Evolutionary conservation across 2,888 invertebrate species (phyloP), one percentile per base, ranked within the genome.

Genomic region (Periphyllus acericola): DNA sequence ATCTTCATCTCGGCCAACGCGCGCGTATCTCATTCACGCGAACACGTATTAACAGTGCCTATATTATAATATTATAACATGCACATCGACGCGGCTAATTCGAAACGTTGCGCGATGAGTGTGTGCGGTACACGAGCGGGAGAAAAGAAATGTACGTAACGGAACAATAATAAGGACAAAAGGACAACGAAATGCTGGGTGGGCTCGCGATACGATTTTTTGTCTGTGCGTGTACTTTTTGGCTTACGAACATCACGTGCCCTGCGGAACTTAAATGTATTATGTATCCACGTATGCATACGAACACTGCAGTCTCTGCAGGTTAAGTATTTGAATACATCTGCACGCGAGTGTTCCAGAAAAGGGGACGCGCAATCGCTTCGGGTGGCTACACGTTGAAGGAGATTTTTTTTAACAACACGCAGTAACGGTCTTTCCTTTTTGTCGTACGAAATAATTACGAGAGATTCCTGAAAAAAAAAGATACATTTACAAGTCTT

Each of bases 1-100:
- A 83, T 83, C 78, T 78, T 46, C 75, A 83, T 83, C 83, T 72
- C 11, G 72, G 34, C 71, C 60, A 40, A 17, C 68, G 46, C 46
- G 14, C 46, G 74, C n/a, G 17, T 21, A n/a, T 76, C 60, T 60
- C 60, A 83, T 83, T 83, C 75, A 84, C 34, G 29, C 84, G 84
- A 84, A 75, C 84, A 84, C 84, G 84, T 84, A 46, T 9, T 9
- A 46, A 14, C 46, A 46, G 46, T 46, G 14, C 11, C 3, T 36
- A 11, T 46, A 40, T 40, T 40, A 40, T 14, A n/a, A 14, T 46
- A 46, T 46, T 46, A 46, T 46, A 46, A 29, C 40, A 19, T 14
- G n/a, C n/a, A 25, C 25, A 36, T 52, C 76, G 46, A 75, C 25
- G 40, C 25, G 40, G 75, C n/a, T 66, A 66, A 79, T 80, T 52